phyloP scores from a whole-genome alignment of 2,113 vertebrate genomes.

The Xiphorhynchus elegans region DNA sequence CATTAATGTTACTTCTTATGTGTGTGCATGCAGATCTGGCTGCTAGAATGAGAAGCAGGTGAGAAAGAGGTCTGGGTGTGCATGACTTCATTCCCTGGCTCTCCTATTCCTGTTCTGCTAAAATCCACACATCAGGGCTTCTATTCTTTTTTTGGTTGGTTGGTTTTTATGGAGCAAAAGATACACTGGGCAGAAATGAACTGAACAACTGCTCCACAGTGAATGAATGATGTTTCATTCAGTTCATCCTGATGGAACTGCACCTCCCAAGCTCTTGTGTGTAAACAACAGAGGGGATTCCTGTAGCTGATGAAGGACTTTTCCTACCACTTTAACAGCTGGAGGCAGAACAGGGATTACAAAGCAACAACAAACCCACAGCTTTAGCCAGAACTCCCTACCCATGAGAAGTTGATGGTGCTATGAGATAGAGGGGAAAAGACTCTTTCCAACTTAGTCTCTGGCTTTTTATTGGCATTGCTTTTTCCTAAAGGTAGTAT shows the following conservation, averaged over 20 bases:
- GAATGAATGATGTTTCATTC: background rate
- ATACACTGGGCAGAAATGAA: constrained; percentile 11
- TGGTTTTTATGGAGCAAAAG: constrained; percentile 14
- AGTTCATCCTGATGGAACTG: background rate
- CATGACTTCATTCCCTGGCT: constrained; percentile 51
- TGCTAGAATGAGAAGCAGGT: constrained; percentile 50
- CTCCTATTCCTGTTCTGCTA: constrained; percentile 52
- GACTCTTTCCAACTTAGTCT: background rate
- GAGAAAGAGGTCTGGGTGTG: constrained; percentile 45
- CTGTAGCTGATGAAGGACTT: background rate
- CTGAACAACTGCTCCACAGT: background rate
- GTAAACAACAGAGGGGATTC: background rate
- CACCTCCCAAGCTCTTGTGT: background rate
- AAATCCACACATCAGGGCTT: constrained; percentile 50
- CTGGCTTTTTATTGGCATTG: background rate
- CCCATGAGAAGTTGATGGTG: background rate
- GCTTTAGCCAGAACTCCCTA: background rate
- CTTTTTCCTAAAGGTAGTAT: background rate
- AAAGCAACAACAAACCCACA: background rate
- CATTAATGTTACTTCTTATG: constrained; percentile 42
- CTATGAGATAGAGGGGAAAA: background rate
- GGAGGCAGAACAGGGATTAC: background rate
- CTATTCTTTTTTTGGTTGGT: background rate
- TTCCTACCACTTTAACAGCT: background rate
- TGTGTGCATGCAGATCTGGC: constrained; percentile 33